Conservation (phyloP, 2,888 invertebrate species). For the Pelosia muscerda region DNA sequence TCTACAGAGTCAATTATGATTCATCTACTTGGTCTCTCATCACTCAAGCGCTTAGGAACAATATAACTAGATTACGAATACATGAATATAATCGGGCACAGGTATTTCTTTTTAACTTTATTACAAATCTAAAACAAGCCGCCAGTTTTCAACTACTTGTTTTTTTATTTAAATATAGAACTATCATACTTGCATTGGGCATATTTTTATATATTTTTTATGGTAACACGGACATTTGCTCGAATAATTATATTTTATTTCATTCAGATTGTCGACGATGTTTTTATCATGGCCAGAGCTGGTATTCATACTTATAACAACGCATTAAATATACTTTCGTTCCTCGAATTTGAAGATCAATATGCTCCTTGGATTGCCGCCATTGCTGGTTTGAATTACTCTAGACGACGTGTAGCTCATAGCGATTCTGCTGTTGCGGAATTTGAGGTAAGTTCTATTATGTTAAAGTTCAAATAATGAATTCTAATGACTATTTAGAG, state of each 20-base stretch:
- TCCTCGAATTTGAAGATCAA: slow-evolving; percentile 87
- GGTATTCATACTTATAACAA: slow-evolving; percentile 79
- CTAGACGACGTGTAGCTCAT: slow-evolving; percentile 75
- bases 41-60: slow-evolving; percentile 76
- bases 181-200: no score
- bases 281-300: slow-evolving; percentile 87
- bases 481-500: no score
- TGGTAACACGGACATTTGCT: no score
- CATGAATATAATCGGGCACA: slow-evolving; percentile 89
- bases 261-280: slow-evolving; percentile 88
- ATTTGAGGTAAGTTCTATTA: slow-evolving; percentile 61
- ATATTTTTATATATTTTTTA: no score
- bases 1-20: slow-evolving; percentile 89
- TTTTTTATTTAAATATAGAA: no score
- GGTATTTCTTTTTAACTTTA: slow-evolving; percentile 65
- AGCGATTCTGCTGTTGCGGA: slow-evolving; percentile 56
- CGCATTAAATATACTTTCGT: slow-evolving; percentile 86
- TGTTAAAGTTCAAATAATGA: neutral
- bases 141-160: no score
- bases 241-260: neutral
- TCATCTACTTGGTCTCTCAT: slow-evolving; percentile 86
- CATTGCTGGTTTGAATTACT: slow-evolving; percentile 79
- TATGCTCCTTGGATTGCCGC: slow-evolving; percentile 91
- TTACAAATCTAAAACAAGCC: neutral
- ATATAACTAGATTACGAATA: slow-evolving; percentile 74